phyloP scores from a whole-genome alignment of 2,113 vertebrate species.

The Ophiodon elongatus region DNA sequence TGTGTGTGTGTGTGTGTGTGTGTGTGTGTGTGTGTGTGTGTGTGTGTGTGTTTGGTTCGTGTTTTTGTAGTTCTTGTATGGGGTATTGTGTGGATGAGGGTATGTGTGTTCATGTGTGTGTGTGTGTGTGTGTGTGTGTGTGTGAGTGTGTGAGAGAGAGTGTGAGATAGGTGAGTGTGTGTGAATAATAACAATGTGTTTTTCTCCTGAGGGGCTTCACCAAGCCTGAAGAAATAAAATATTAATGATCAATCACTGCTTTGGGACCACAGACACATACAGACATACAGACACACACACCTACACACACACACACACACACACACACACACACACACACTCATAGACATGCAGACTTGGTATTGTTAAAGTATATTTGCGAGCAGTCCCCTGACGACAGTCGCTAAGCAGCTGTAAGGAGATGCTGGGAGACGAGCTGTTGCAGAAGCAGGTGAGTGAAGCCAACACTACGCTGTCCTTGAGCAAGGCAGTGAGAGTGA shows the following conservation, averaged over 20 bases:
- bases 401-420: conserved; percentile 42
- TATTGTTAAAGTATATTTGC: conserved; percentile 42
- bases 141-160: background rate
- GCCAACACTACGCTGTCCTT: background rate
- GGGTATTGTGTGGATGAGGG: conserved; percentile 8
- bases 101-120: conserved; percentile 13
- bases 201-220: conserved; percentile 63
- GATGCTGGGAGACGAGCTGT: conserved; percentile 24
- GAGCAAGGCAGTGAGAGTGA: background rate
- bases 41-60: conserved; percentile 13
- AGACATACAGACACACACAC: conserved; percentile 25
- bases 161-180: conserved; percentile 43
- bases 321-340: conserved; percentile 8
- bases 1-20: conserved; percentile 30
- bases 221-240: conserved; percentile 71
- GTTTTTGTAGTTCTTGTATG: conserved; percentile 27
- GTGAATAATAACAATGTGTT: conserved; percentile 70
- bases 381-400: conserved; percentile 32
- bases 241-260: conserved; percentile 76
- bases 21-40: too few relatives aligned
- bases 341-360: conserved; percentile 29
- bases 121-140: conserved; percentile 27
- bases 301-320: conserved; percentile 25
- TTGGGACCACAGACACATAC: conserved; percentile 48
- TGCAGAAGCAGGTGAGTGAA: conserved; percentile 11